phyloP scores from a whole-genome alignment of 2,797 vertebrate genomes.

The Lacerta viridis region DNA sequence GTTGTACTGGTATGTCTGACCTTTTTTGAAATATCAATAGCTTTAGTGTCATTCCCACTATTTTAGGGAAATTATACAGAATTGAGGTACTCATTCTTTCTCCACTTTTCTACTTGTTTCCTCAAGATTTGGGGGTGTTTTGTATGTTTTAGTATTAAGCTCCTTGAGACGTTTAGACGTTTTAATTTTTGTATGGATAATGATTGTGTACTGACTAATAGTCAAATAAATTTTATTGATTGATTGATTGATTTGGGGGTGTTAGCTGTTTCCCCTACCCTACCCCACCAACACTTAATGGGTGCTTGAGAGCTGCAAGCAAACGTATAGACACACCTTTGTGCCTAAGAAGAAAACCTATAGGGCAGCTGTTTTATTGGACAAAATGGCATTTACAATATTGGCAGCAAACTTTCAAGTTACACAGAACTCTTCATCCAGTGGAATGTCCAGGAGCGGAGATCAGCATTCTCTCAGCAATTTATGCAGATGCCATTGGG shows the following conservation, averaged over 20 bases:
- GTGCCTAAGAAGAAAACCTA: neutral
- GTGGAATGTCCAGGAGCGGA: neutral
- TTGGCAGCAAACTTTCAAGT: neutral
- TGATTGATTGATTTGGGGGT: too few species aligned
- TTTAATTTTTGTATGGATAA: too few species aligned
- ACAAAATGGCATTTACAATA: neutral
- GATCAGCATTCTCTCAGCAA: neutral
- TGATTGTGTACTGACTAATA: too few species aligned
- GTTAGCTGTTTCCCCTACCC: neutral
- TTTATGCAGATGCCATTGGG: neutral
- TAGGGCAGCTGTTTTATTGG: neutral
- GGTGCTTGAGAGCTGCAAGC: neutral
- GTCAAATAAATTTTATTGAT: too few species aligned
- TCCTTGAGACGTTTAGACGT: too few species aligned
- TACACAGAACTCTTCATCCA: neutral
- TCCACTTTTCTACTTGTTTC: neutral
- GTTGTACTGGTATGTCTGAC: neutral
- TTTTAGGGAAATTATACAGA: neutral
- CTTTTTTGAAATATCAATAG: neutral
- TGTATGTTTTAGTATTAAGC: too few species aligned
- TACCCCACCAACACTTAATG: neutral
- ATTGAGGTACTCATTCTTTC: neutral
- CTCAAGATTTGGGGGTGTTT: neutral
- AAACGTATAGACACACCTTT: neutral
- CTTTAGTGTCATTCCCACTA: neutral